phyloP scores from a whole-genome alignment of 2,113 vertebrate species.

The Himantopus leucocephalus region DNA sequence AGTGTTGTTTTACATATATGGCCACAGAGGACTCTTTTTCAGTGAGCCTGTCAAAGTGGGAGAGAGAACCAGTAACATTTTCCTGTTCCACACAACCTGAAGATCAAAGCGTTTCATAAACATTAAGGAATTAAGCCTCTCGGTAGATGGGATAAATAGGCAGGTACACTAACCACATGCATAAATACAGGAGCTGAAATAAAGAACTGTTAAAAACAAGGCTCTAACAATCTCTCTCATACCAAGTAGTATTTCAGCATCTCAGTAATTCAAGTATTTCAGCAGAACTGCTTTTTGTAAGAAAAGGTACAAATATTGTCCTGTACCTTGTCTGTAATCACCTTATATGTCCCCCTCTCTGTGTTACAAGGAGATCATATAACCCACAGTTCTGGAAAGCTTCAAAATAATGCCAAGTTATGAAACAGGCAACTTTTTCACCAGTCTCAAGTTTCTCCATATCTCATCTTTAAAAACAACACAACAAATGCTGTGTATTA shows the following conservation, averaged over 20 bases:
- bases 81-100: background rate
- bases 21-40: background rate
- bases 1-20: background rate
- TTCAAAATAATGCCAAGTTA: background rate
- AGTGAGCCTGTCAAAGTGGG: background rate
- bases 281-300: background rate
- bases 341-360: background rate
- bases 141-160: background rate
- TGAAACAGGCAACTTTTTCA: background rate
- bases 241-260: background rate
- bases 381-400: background rate
- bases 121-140: background rate
- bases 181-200: background rate
- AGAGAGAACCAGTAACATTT: background rate
- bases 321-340: background rate
- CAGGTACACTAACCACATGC: background rate
- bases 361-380: background rate
- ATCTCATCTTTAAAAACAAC: background rate
- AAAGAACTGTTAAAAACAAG: background rate
- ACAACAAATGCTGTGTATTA: slow-evolving; percentile 9
- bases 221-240: background rate
- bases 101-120: background rate
- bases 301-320: background rate
- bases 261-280: background rate
- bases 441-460: background rate